phyloP scores from a whole-genome alignment of 2,888 invertebrate genomes.

The Cryptocephalus moraei region DNA sequence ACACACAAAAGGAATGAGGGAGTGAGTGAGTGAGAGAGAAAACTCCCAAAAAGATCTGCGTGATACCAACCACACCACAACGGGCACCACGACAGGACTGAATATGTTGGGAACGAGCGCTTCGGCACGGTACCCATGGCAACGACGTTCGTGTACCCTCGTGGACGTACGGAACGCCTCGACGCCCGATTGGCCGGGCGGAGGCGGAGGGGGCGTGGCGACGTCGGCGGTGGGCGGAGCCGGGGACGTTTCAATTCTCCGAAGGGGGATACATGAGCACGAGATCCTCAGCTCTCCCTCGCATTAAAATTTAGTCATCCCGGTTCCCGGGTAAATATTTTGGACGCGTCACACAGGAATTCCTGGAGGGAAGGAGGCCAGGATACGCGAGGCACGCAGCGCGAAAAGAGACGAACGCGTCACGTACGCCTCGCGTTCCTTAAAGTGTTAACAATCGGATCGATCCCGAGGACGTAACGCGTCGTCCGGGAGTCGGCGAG shows the following conservation, averaged over 20 bases:
- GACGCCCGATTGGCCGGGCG: constrained; percentile 22
- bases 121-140: constrained; percentile 38
- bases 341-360: no score
- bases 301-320: constrained; percentile 17
- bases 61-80: constrained; percentile 29
- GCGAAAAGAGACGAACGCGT: no score
- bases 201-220: constrained; percentile 18
- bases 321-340: background rate
- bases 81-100: constrained; percentile 38
- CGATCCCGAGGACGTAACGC: no score
- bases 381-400: no score
- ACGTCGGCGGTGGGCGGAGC: constrained; percentile 18
- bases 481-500: background rate
- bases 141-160: constrained; percentile 32
- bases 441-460: no score
- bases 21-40: no score
- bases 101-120: constrained; percentile 31
- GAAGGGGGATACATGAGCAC: background rate
- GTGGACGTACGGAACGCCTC: constrained; percentile 20
- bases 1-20: no score
- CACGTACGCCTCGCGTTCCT: no score
- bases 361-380: no score
- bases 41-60: background rate
- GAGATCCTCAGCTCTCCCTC: constrained; percentile 12
- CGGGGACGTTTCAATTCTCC: constrained; percentile 29